Base-by-base conservation (phyloP, 2,888 invertebrate genomes). In the Drosophila atripex region DNA sequence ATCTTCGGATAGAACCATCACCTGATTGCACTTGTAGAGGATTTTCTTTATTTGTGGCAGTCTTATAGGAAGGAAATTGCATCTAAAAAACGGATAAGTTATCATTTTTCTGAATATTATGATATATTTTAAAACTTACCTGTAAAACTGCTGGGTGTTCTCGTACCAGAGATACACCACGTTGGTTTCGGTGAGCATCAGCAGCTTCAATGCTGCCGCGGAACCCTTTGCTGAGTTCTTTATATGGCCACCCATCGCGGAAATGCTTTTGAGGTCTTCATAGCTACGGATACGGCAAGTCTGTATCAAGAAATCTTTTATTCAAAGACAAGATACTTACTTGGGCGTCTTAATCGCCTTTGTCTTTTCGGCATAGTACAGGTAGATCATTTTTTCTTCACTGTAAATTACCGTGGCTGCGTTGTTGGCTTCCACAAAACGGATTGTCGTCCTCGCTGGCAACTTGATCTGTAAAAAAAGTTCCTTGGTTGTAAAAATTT, bases 131-230 rank as follows among this genome's bases (percentile, higher is more conserved):
- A 1, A 0, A 2, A 50, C 52, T 70, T 78, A 88, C 91, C 89
- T 89, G 46, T 91, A 88, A 55, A 90, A 92, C 59, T 90, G 89
- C 53, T 91, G 90, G 3, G 88, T 87, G 49, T 89, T 89, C 70
- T 91, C 90, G 63, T 91, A 91, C 92, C 92, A 92, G 4, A 92
- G 73, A 57, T 88, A 92, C 2, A 92, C 71, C 6, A 90, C 89
- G 80, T 90, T 90, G 0, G 89, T 89, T 60, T 89, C 78, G 0
- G 91, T 91, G 4, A 91, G 65, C 75, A 91, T 76, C 16, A 91
- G 60, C 3, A 91, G 64, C 59, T 90, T 89, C 2, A 91, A 70
- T 7, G 88, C 90, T 1, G 89, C 84, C 5, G 87, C 89, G 0
- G 85, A 78, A 12, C 90, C 89, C 41, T 90, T 90, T 3, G 83